Evolutionary conservation across 2,797 vertebrate species (phyloP), one percentile per base, ranked within the genome.

Genomic region (Perodicticus potto): DNA sequence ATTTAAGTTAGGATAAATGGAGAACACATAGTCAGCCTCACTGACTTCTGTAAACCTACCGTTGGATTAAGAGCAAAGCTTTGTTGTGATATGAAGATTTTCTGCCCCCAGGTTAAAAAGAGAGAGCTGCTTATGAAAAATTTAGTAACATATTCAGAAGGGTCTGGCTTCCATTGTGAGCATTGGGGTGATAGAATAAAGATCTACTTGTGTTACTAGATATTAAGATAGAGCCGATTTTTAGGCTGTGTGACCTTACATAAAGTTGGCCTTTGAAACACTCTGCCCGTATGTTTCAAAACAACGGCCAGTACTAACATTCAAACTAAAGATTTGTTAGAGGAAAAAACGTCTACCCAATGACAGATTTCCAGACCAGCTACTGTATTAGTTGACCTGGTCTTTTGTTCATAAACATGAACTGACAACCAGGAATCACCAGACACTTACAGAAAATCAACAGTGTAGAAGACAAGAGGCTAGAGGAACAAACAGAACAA

Each of bases 41-140:
- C 2, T 96, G 25, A 57, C 27, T 83, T 88, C 80, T 49, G 8
- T n/a, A 96, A 34, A 77, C 20, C 9, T n/a, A 73, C 11, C 20
- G 25, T 84, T 34, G 53, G 29, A 82, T 77, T 72, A 69, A 86
- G 40, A 93, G 25, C 19, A 86, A 93, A 77, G 82, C n/a, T 11
- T 32, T 89, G 13, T 83, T 23, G 37, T 65, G n/a, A 78, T 83
- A 49, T 12, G 32, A n/a, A 76, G 10, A 65, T 93, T 45, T 59
- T 88, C 37, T 94, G 1, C 8, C 3, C 17, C 25, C 1, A 84
- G 0, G 32, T 93, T 96, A 86, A 91, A 91, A 65, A 40, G 8
- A 81, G 8, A 72, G 32, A 90, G 5, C 17, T 61, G 17, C 59
- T 86, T 73, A 61, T 78, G 19, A 91, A 78, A 49, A 67, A 34